These are phyloP conservation scores for Harpagifer antarcticus DNA, from an alignment of 2,797 vertebrate species.

Conservation along the genomic window DNA sequence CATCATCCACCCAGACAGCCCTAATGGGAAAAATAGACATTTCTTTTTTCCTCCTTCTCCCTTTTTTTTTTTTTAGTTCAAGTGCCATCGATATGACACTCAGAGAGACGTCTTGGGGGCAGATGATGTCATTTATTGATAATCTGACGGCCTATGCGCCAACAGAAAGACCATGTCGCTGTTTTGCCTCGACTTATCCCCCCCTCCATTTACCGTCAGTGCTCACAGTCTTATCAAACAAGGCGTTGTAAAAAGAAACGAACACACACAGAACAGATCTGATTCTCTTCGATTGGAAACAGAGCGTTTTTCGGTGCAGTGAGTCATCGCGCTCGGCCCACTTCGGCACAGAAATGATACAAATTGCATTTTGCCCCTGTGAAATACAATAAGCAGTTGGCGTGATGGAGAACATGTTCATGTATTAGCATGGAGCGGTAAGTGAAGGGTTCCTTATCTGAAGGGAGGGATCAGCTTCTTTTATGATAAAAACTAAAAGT, in stretches of 20 bases:
- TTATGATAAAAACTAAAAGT: constrained; percentile 61
- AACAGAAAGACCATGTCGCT: constrained; percentile 45
- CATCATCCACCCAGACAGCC: constrained; percentile 43
- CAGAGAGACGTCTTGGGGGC: constrained; percentile 64
- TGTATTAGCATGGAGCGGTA: constrained; percentile 78
- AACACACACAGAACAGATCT: constrained; percentile 65
- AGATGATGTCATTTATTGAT: constrained; percentile 81
- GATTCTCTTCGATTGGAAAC: constrained; percentile 79
- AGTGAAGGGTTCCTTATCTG: constrained; percentile 79
- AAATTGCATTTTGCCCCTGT: constrained; percentile 81
- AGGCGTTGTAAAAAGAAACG: constrained; percentile 64
- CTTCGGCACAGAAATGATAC: constrained; percentile 79
- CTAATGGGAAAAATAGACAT: constrained; percentile 56
- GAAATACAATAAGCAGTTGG: constrained; percentile 83
- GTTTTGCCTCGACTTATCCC: constrained; percentile 46
- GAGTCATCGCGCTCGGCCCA: constrained; percentile 75
- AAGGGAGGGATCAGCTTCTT: constrained; percentile 69
- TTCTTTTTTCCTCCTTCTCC: constrained; percentile 20
- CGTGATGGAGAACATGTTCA: constrained; percentile 85
- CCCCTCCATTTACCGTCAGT: constrained; percentile 72
- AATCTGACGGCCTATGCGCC: constrained; percentile 60
- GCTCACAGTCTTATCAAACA: constrained; percentile 70
- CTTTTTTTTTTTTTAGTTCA: constrained; percentile 9
- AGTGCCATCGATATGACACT: constrained; percentile 61
- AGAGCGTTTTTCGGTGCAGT: constrained; percentile 73